Percentiles rank a stretch among this genome's conserved stretches.
Evolutionary conservation across 2,797 vertebrate genomes (phyloP).

Genomic region (Smutsia temminckii): DNA sequence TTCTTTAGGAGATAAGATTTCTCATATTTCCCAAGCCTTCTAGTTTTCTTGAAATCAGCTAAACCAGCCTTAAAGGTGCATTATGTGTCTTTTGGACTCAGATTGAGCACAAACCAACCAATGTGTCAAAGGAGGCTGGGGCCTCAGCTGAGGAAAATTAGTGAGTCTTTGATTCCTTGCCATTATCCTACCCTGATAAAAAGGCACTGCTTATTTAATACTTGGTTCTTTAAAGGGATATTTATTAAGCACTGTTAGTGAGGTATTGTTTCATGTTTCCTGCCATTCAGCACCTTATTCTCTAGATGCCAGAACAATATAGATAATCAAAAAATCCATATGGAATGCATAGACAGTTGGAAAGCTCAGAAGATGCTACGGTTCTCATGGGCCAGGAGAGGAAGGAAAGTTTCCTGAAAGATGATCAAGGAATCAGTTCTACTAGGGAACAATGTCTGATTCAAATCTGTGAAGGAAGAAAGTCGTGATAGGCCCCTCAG

Average conservation of each 20-base stretch:
- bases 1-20: neutral
- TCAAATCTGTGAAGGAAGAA: neutral
- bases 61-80: neutral
- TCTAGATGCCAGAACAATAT: neutral
- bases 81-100: neutral
- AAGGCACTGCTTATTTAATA: neutral
- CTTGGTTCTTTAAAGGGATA: neutral
- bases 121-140: neutral
- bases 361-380: neutral
- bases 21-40: neutral
- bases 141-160: neutral
- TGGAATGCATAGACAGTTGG: neutral
- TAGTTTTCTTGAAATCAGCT: slow-evolving; percentile 6
- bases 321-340: neutral
- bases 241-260: neutral
- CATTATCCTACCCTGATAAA: neutral
- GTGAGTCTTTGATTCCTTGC: neutral
- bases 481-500: no score
- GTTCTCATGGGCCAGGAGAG: neutral
- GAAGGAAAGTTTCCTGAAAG: neutral
- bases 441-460: neutral
- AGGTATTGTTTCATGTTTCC: neutral
- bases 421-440: neutral
- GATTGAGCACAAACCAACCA: neutral
- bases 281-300: neutral